A percentile compares a stretch with the other conserved stretches of the same genome.
phyloP scores from a whole-genome alignment of 2,113 vertebrate genomes.

The Mirza zaza region DNA sequence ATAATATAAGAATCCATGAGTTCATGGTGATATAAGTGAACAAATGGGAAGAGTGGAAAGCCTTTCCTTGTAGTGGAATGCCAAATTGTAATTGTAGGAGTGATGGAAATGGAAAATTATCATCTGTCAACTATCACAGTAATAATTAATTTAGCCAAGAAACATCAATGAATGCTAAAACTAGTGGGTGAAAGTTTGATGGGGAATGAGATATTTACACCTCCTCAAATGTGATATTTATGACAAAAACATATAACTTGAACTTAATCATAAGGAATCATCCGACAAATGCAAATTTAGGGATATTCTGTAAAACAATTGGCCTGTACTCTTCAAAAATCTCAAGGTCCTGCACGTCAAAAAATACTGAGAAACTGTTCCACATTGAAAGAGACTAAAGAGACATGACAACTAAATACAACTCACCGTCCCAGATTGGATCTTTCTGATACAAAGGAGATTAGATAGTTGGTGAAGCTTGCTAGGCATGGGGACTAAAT shows the following conservation, averaged over 20 bases:
- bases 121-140: background rate
- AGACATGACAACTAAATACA: background rate
- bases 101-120: background rate
- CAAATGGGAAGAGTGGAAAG: background rate
- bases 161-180: background rate
- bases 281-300: background rate
- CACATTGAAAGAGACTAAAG: background rate
- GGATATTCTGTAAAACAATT: background rate
- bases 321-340: background rate
- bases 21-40: background rate
- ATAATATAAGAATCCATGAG: background rate
- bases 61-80: background rate
- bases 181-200: background rate
- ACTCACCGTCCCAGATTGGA: background rate
- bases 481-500: background rate
- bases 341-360: background rate
- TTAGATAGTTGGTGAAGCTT: background rate
- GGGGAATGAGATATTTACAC: background rate
- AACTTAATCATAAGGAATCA: background rate
- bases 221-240: background rate
- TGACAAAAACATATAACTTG: background rate
- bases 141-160: slow-evolving; percentile 2
- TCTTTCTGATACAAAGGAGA: slow-evolving; percentile 11
- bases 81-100: background rate
- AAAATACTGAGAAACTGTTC: background rate